A percentile compares a stretch with the other conserved stretches of the same genome.
Evolutionary conservation across 2,113 vertebrate genomes (phyloP).

Genomic region (Dicerorhinus sumatrensis): DNA sequence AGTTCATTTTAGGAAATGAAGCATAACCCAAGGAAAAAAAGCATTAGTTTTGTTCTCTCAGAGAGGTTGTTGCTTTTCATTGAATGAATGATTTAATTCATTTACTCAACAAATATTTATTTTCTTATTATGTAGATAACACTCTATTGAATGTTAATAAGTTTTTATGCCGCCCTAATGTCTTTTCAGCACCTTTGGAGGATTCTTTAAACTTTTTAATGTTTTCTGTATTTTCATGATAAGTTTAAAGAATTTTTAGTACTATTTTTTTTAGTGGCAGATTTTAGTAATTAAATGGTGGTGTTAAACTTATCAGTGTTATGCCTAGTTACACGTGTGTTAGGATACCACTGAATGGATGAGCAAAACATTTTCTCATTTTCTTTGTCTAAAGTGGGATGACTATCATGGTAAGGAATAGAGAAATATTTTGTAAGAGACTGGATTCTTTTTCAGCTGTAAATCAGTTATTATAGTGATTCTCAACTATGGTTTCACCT

Average conservation of each 20-base stretch:
- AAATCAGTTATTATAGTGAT: conserved; percentile 2
- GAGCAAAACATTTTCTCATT: not conserved
- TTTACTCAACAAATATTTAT: not conserved
- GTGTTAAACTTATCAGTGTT: not conserved
- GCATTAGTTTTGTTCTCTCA: not conserved
- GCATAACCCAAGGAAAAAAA: not conserved
- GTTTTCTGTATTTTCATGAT: not conserved
- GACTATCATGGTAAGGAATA: not conserved
- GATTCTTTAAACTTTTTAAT: conserved; percentile 34
- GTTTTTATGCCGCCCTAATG: not conserved
- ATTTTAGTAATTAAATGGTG: conserved; percentile 22
- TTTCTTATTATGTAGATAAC: not conserved
- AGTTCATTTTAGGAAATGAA: conserved; percentile 1
- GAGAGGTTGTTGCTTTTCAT: not conserved
- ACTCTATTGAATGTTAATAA: not conserved
- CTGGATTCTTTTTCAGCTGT: not conserved
- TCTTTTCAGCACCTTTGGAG: not conserved
- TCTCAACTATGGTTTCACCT: not conserved
- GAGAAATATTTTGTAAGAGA: not conserved
- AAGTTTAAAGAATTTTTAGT: conserved; percentile 11
- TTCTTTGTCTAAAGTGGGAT: not conserved
- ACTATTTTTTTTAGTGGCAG: not conserved
- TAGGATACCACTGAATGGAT: not conserved
- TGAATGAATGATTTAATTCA: not conserved
- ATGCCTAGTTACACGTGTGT: not conserved